Evolutionary conservation across 2,113 vertebrate genomes (phyloP), one percentile per base, ranked within the genome.

Genomic region (Ramphastos sulfuratus): DNA sequence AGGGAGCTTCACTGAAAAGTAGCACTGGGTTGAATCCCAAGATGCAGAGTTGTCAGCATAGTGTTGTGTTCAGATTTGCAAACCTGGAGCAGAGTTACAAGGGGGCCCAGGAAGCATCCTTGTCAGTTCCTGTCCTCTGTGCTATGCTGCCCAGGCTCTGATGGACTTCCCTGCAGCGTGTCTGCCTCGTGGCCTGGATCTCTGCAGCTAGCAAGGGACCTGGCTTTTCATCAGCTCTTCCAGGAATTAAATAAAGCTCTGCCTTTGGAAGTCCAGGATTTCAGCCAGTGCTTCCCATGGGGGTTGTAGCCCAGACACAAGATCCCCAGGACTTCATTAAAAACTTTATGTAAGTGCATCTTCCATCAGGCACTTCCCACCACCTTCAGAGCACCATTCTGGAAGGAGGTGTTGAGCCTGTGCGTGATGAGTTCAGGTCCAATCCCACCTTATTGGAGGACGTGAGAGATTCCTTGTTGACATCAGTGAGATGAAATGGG

Each of bases 161-260:
- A 24, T 0, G 2, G 12, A 13, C 14, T 50, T 42, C 30, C 9
- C 44, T 73, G 50, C 0, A 0, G 24, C 3, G 0, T n/a, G 39
- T 46, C 39, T 89, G 48, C 56, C 1, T 1, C 1, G 0, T 1
- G 9, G 52, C 64, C 42, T 52, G 63, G n/a, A 74, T 35, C 60
- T 60, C 18, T 59, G 79, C 59, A 15, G 54, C 67, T 95, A 33
- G 2, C 1, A 16, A 6, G 76, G 44, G 56, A 74, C 55, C 8
- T 48, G 67, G 42, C 6, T 54, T 21, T 56, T 71, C 72, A 5
- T 55, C 3, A 0, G 4, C 33, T 81, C 50, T 69, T 85, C 46
- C 20, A 44, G 54, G 37, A 81, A 8, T 35, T 89, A 59, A 58
- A 60, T 55, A 78, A 67, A 78, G 23, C 70, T 86, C 28, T 78